Base-by-base conservation (phyloP, 2,113 vertebrate genomes). In the Diglossa brunneiventris region DNA sequence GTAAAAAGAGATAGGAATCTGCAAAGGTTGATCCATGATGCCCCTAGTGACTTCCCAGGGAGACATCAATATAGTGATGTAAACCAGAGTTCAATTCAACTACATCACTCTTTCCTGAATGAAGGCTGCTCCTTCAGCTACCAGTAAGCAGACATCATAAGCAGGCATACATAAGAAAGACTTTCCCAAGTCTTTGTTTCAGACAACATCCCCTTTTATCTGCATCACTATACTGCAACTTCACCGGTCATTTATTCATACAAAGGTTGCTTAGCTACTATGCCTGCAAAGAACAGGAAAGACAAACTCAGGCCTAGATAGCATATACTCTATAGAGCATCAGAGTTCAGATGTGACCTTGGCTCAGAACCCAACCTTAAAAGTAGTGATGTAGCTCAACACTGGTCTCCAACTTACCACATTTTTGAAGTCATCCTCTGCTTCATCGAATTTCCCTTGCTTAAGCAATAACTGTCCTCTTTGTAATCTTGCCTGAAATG, bases 391-490 rank as follows among this genome's bases (percentile, higher is more conserved):
- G 2, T 18, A 77, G 31, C 28, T 83, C 52, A 67, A 13, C n/a
- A 46, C 14, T 35, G 18, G 28, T 24, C 30, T 93, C 23, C 91
- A 76, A 98, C 99, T 98, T 97, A 99, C 99, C 98, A 99, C 99
- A 88, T 98, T 99, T 96, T 99, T 99, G 70, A 99, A 99, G 96
- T 99, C 99, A 55, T 98, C 98, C 95, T 99, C 99, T 23, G 99
- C 99, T 97, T 99, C 99, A 93, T 99, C 99, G 9, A 99, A 98
- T 89, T 98, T 99, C 47, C 99, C 99, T 92, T 99, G 99, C 95
- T 99, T 99, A 78, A 99, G 97, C 42, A 99, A 94, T 24, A 99
- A 97, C 17, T 99, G 99, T 86, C 99, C 99, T 96, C 99, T 98
- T 97, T 99, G 99, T 91, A 99, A 98, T 59, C 99, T 98, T 61